Evolutionary conservation across 2,888 invertebrate species (phyloP).

Genomic region (Acleris cristana): DNA sequence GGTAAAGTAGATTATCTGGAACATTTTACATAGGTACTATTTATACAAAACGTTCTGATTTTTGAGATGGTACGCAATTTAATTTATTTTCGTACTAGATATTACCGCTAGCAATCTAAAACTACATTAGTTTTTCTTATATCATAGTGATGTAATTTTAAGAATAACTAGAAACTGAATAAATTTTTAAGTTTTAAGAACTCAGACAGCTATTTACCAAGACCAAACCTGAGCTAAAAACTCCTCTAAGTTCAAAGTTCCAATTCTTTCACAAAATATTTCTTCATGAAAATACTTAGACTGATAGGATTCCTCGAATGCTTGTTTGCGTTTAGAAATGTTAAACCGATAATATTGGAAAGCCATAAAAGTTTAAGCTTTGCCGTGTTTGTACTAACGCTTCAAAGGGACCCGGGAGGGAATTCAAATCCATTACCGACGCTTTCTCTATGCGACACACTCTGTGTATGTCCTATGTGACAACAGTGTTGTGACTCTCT

Average conservation of each 20-base stretch:
- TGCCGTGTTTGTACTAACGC: constrained; percentile 25
- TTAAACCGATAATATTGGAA: constrained; percentile 45
- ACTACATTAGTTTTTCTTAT: too few relatives aligned
- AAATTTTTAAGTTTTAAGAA: too few relatives aligned
- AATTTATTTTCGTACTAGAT: too few relatives aligned
- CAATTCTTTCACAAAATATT: constrained; percentile 15
- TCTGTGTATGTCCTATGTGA: not conserved
- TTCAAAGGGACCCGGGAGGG: constrained; percentile 28
- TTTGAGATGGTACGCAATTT: too few relatives aligned
- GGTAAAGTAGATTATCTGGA: too few relatives aligned
- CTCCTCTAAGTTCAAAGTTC: not conserved
- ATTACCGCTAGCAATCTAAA: too few relatives aligned
- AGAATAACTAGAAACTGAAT: too few relatives aligned
- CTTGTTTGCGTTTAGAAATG: constrained; percentile 46
- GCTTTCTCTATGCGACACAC: constrained; percentile 1
- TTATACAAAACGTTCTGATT: too few relatives aligned
- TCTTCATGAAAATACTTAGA: constrained; percentile 40
- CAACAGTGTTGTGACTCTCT: too few relatives aligned
- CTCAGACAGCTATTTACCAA: not conserved
- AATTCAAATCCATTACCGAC: constrained; percentile 30
- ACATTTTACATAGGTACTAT: too few relatives aligned
- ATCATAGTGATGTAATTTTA: too few relatives aligned
- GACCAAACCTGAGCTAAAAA: too few relatives aligned
- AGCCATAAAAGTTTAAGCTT: constrained; percentile 43
- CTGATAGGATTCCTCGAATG: constrained; percentile 38